Base-by-base conservation (phyloP, 2,113 vertebrate species). In the Ammodytes dubius region DNA sequence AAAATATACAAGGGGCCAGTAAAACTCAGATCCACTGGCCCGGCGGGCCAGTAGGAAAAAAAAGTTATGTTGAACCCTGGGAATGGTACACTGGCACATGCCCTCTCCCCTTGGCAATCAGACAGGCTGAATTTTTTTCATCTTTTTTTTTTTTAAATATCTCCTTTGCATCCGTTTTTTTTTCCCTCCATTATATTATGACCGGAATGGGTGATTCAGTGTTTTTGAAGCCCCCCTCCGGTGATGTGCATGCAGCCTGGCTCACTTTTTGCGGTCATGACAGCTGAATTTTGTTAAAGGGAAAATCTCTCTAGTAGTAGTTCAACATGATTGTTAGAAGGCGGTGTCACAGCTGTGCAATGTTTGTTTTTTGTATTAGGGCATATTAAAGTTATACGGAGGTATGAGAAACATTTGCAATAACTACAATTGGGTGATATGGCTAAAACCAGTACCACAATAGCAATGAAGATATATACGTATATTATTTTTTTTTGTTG, bases 21-120 rank as follows among this genome's bases (percentile, higher is more conserved):
- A n/a, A n/a, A n/a, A n/a, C n/a, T n/a, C n/a, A n/a, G n/a, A n/a
- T n/a, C n/a, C n/a, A n/a, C n/a, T n/a, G n/a, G n/a, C n/a, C n/a
- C n/a, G n/a, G n/a, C n/a, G n/a, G n/a, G n/a, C n/a, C n/a, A n/a
- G n/a, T n/a, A n/a, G n/a, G n/a, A n/a, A n/a, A n/a, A n/a, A n/a
- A n/a, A n/a, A n/a, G n/a, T n/a, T n/a, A n/a, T n/a, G n/a, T n/a
- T n/a, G n/a, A n/a, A n/a, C n/a, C n/a, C n/a, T n/a, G n/a, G n/a
- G n/a, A n/a, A 86, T 82, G 79, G 83, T 85, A 89, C 85, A 82
- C 74, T 88, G 84, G 79, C 86, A 84, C 74, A 86, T 82, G 84
- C 85, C 88, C 79, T 74, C 90, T 84, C 84, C 75, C 84, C 83
- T 71, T 85, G 69, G 86, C 87, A 87, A 84, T 82, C 56, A 77